Conservation (phyloP, 1,140 invertebrate species). For the Drosophila novamexicana region DNA sequence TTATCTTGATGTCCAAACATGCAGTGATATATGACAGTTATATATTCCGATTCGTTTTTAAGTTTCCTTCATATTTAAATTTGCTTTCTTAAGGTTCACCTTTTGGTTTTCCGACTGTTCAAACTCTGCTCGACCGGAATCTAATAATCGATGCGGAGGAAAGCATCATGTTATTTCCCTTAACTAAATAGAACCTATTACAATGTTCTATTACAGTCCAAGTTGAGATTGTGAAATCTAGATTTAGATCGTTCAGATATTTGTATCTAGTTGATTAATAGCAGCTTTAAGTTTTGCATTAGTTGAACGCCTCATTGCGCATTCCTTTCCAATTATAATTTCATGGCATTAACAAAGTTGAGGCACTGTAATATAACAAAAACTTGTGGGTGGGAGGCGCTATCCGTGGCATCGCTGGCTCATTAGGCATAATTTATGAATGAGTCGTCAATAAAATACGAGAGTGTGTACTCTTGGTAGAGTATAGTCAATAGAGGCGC, state of each 20-base stretch:
- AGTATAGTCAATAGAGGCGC: slow-evolving; percentile 15
- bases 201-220: background rate
- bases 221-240: background rate
- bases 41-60: background rate
- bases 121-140: no score
- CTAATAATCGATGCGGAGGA: no score
- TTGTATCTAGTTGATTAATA: slow-evolving; percentile 11
- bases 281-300: slow-evolving; percentile 54
- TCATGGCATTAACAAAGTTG: slow-evolving; percentile 43
- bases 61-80: no score
- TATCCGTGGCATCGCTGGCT: slow-evolving; percentile 46
- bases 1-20: background rate
- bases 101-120: no score
- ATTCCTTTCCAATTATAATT: slow-evolving; percentile 79
- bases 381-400: slow-evolving; percentile 28
- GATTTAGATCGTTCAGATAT: background rate
- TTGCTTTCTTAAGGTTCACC: no score
- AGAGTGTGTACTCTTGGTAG: slow-evolving; percentile 29
- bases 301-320: slow-evolving; percentile 66
- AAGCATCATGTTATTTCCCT: no score
- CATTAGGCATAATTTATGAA: slow-evolving; percentile 79
- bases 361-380: slow-evolving; percentile 20
- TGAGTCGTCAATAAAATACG: slow-evolving; percentile 71
- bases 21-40: background rate
- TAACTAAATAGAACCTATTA: no score